A percentile compares a stretch with the other conserved stretches of the same genome.
Conservation (phyloP, 2,888 invertebrate species). For the Fissipunctia ypsillon region DNA sequence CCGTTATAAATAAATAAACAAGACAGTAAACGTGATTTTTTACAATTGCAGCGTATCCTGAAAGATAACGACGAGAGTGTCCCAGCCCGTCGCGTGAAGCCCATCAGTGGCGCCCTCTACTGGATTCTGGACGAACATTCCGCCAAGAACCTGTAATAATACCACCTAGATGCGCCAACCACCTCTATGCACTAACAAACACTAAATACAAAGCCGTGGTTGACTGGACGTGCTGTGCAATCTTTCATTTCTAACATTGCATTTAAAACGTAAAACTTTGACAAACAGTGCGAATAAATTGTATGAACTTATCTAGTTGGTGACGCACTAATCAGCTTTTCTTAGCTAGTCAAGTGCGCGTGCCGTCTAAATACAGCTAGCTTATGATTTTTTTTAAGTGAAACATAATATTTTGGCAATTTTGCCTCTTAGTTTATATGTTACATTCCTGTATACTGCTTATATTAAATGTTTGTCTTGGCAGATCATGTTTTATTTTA, state of each 20-base stretch:
- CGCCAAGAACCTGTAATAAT: constrained; percentile 77
- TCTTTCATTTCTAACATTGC: constrained; percentile 43
- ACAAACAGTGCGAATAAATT: constrained; percentile 26
- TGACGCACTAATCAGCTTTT: constrained; percentile 38
- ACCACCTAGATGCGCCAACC: neutral
- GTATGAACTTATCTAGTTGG: constrained; percentile 17
- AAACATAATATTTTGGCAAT: constrained; percentile 48
- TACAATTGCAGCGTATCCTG: constrained; percentile 93
- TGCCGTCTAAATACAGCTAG: constrained; percentile 49
- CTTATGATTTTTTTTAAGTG: constrained; percentile 54
- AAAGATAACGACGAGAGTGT: constrained; percentile 94
- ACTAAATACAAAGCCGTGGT: constrained; percentile 20
- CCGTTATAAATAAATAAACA: neutral
- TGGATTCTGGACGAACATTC: constrained; percentile 92
- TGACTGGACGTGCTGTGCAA: constrained; percentile 33
- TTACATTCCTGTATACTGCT: constrained; percentile 70
- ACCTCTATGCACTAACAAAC: constrained; percentile 38
- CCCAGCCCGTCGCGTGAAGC: constrained; percentile 94
- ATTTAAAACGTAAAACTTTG: constrained; percentile 19
- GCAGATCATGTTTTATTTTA: constrained; percentile 35
- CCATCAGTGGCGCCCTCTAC: constrained; percentile 92
- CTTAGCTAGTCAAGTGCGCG: constrained; percentile 35
- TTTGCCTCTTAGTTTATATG: constrained; percentile 53
- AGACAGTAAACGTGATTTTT: neutral
- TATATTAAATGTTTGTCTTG: constrained; percentile 66